A percentile compares a stretch with the other conserved stretches of the same genome.
These are phyloP conservation scores for Camponotus fellah DNA, from an alignment of 2,888 invertebrate genomes.

Conservation along the genomic window DNA sequence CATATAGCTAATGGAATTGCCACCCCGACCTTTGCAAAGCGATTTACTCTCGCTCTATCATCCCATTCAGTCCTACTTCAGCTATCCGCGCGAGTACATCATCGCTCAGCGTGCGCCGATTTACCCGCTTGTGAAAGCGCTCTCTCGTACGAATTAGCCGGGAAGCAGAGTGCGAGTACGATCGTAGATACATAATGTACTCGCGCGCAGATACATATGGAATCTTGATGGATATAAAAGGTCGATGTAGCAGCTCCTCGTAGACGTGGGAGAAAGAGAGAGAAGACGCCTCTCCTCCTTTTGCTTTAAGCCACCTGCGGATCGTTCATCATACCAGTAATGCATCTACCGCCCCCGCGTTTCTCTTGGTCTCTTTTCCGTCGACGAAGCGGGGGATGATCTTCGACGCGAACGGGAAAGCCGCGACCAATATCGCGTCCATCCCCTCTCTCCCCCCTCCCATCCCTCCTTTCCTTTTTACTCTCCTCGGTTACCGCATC, in stretches of 20 bases:
- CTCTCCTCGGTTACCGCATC: conserved; percentile 44
- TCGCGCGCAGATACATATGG: conserved; percentile 21
- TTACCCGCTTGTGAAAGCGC: conserved; percentile 31
- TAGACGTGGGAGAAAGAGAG: conserved; percentile 48
- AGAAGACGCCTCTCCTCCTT: conserved; percentile 54
- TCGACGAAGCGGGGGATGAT: conserved; percentile 63
- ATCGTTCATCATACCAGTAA: conserved; percentile 82
- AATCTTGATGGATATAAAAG: conserved; percentile 65
- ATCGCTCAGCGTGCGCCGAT: conserved; percentile 42
- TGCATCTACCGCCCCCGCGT: conserved; percentile 77
- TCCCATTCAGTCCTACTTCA: conserved; percentile 35
- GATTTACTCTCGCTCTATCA: conserved; percentile 36
- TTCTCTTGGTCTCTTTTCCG: conserved; percentile 64
- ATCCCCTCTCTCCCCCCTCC: conserved; percentile 32
- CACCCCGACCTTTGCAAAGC: conserved; percentile 17
- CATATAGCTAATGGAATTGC: conserved; percentile 36
- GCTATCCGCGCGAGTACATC: conserved; percentile 19
- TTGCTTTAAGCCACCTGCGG: conserved; percentile 76
- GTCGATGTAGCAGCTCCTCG: conserved; percentile 56
- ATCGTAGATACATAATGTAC: conserved; percentile 41
- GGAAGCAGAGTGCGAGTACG: conserved; percentile 35
- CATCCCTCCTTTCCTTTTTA: neutral
- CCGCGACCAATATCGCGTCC: conserved; percentile 55
- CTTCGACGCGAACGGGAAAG: conserved; percentile 69
- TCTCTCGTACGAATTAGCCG: conserved; percentile 46